phyloP scores from a whole-genome alignment of 2,113 vertebrate genomes.

The Hipposideros armiger region DNA sequence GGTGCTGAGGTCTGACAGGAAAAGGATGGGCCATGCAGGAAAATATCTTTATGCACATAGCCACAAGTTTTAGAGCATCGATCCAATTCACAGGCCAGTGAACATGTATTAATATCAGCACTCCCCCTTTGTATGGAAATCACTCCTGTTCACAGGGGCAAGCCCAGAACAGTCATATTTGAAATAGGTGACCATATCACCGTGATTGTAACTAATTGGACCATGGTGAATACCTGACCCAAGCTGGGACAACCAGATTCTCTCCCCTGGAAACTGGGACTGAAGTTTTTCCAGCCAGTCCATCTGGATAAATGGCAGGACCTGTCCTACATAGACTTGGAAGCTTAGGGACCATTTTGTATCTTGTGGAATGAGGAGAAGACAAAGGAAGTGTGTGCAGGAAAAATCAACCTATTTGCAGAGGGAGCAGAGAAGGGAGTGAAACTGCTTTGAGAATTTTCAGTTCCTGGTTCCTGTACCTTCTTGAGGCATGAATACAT shows the following conservation, averaged over 20 bases:
- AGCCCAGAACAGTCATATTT: not conserved
- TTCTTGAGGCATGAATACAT: not conserved
- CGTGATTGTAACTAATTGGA: not conserved
- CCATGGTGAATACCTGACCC: not conserved
- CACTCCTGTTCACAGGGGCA: not conserved
- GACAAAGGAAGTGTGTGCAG: not conserved
- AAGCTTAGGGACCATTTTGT: not conserved
- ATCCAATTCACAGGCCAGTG: not conserved
- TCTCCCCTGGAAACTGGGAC: not conserved
- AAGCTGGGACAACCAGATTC: not conserved
- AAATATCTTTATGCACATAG: not conserved
- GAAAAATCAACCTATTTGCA: not conserved
- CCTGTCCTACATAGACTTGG: not conserved
- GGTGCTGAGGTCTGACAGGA: not conserved
- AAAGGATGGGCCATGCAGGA: not conserved
- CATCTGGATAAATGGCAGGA: not conserved
- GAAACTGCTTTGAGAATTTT: not conserved
- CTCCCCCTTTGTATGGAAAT: not conserved
- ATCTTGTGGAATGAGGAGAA: not conserved
- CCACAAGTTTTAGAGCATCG: not conserved
- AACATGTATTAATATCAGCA: too few species aligned
- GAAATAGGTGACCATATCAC: not conserved
- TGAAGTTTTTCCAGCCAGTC: not conserved
- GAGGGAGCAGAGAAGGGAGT: not conserved
- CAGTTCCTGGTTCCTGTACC: not conserved